These are phyloP conservation scores for Nestor notabilis DNA, from an alignment of 2,113 vertebrate genomes.

Conservation along the genomic window DNA sequence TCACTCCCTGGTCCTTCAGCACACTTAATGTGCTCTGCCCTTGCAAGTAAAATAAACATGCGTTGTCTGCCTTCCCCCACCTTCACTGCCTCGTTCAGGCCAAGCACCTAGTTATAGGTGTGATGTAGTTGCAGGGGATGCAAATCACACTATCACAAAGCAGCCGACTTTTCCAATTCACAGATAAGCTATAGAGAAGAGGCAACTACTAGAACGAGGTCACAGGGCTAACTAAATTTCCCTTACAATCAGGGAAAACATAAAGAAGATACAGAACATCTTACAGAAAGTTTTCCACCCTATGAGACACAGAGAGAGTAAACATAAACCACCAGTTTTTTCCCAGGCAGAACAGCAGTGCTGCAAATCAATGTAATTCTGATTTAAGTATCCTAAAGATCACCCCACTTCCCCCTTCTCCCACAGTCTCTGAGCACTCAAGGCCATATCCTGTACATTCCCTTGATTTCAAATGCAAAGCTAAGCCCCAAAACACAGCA, in stretches of 20 bases:
- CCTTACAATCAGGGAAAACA: not conserved
- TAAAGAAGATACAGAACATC: not conserved
- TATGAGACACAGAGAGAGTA: not conserved
- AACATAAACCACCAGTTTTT: not conserved
- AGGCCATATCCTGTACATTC: not conserved
- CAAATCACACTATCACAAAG: not conserved
- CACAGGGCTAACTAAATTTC: not conserved
- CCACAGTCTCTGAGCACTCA: not conserved
- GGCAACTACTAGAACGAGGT: not conserved
- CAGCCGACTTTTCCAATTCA: fast-evolving
- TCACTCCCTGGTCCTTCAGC: not conserved
- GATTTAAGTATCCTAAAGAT: not conserved
- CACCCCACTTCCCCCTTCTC: not conserved
- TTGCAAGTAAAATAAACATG: not conserved
- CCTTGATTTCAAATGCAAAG: not conserved
- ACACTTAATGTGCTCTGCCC: not conserved
- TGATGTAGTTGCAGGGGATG: not conserved
- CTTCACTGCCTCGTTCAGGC: not conserved
- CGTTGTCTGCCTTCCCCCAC: not conserved
- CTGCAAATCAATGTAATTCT: not conserved
- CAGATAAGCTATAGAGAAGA: not conserved
- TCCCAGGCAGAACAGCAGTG: not conserved
- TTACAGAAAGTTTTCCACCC: not conserved
- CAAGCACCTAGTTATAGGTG: not conserved
- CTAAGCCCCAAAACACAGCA: not conserved